These are phyloP conservation scores for Plecotus auritus DNA, from an alignment of 2,113 vertebrate species.

Conservation along the genomic window DNA sequence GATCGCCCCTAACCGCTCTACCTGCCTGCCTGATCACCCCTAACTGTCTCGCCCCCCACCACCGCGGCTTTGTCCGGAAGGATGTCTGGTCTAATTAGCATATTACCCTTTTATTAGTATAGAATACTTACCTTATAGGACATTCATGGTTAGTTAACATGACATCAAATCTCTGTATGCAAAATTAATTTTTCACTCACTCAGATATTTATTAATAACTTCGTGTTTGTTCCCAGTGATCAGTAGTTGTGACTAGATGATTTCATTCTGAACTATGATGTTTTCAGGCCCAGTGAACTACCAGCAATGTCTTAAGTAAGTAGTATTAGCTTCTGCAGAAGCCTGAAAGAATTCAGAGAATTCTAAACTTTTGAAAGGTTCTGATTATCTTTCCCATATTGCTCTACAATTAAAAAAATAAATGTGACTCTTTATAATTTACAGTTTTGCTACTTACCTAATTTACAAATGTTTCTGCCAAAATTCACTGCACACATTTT, in stretches of 20 bases:
- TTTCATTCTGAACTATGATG: neutral
- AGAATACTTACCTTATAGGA: neutral
- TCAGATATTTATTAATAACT: neutral
- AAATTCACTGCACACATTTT: neutral
- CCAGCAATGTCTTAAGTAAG: neutral
- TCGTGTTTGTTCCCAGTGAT: neutral
- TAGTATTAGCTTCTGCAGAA: neutral
- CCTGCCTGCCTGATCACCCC: too few species aligned
- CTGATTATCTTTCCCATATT: neutral
- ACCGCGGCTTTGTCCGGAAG: too few species aligned
- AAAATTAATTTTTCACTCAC: neutral
- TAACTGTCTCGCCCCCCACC: too few species aligned
- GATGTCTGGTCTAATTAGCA: too few species aligned
- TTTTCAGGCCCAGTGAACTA: neutral
- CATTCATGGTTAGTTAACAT: neutral
- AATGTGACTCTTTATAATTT: neutral
- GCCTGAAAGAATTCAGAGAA: neutral
- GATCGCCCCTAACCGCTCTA: too few species aligned
- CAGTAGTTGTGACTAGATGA: neutral
- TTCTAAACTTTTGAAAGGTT: neutral
- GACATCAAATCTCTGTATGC: neutral
- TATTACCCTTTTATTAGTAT: too few species aligned
- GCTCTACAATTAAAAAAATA: neutral
- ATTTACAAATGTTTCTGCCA: neutral
- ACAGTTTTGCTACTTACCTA: neutral